phyloP scores from a whole-genome alignment of 1,140 invertebrate genomes.

The Panagrolaimus sp. region DNA sequence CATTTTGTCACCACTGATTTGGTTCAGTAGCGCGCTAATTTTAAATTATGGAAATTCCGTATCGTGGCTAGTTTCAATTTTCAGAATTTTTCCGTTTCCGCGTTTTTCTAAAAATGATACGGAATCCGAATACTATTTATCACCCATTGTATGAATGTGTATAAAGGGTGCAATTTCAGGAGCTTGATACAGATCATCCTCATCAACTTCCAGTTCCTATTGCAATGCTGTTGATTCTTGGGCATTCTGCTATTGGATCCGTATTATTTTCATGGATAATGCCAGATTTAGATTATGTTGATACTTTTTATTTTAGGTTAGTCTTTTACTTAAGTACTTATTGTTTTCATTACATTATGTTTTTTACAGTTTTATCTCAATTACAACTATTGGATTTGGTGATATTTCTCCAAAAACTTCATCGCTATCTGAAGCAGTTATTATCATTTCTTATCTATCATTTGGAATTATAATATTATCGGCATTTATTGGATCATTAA shows the following conservation, averaged over 20 bases:
- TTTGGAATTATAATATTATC: not conserved
- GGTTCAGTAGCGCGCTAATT: no score
- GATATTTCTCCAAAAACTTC: not conserved
- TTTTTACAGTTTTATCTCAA: not conserved
- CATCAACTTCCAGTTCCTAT: not conserved
- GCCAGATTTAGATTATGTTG: slow-evolving; percentile 1
- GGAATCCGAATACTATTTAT: no score
- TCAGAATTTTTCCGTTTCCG: no score
- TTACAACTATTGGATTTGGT: slow-evolving; percentile 3
- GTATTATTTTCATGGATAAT: slow-evolving; percentile 2
- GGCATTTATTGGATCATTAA: not conserved
- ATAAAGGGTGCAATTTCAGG: not conserved
- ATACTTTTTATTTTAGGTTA: not conserved
- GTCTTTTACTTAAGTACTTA: no score
- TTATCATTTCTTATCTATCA: not conserved
- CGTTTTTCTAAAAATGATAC: no score
- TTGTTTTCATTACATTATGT: not conserved
- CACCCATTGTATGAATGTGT: no score
- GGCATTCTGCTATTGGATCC: not conserved
- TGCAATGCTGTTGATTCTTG: not conserved
- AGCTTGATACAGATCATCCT: not conserved
- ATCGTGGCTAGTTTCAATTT: no score
- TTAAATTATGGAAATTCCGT: no score
- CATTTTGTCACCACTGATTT: no score
- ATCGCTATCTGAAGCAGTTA: not conserved